These are phyloP conservation scores for Spermophilus dauricus DNA, from an alignment of 2,113 vertebrate species.

Conservation along the genomic window DNA sequence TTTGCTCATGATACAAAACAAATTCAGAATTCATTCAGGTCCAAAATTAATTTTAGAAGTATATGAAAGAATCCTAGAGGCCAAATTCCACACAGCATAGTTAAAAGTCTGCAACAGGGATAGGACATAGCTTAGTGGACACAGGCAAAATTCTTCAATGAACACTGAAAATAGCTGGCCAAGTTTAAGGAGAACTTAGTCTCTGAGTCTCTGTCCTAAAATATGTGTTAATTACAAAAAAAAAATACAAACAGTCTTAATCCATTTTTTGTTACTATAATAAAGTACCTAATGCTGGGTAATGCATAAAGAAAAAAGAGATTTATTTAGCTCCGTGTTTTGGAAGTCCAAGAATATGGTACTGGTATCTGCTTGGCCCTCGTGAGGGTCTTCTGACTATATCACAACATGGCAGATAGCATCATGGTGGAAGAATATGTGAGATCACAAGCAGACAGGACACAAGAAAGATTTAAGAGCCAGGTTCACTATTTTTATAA, in stretches of 20 bases:
- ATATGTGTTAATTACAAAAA: conserved; percentile 27
- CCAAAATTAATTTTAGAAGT: neutral
- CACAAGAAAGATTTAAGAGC: neutral
- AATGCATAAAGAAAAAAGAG: neutral
- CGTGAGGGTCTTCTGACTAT: neutral
- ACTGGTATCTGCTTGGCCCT: neutral
- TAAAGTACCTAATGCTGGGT: neutral
- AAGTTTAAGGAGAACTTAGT: conserved; percentile 14
- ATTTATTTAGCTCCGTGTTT: neutral
- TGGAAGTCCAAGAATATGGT: neutral
- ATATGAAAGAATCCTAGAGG: neutral
- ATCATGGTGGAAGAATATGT: neutral
- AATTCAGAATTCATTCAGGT: conserved; percentile 28
- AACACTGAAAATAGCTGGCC: neutral
- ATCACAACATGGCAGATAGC: neutral
- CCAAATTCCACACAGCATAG: neutral
- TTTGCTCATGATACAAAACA: conserved; percentile 25
- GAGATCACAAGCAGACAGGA: neutral
- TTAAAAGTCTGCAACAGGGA: neutral
- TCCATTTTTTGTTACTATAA: neutral
- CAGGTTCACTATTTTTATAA: neutral
- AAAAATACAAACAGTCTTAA: neutral
- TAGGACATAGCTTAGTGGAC: neutral
- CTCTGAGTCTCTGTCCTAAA: neutral
- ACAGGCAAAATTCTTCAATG: neutral